These are phyloP conservation scores for Ispidina lecontei DNA, from an alignment of 2,797 vertebrate species.

Conservation along the genomic window DNA sequence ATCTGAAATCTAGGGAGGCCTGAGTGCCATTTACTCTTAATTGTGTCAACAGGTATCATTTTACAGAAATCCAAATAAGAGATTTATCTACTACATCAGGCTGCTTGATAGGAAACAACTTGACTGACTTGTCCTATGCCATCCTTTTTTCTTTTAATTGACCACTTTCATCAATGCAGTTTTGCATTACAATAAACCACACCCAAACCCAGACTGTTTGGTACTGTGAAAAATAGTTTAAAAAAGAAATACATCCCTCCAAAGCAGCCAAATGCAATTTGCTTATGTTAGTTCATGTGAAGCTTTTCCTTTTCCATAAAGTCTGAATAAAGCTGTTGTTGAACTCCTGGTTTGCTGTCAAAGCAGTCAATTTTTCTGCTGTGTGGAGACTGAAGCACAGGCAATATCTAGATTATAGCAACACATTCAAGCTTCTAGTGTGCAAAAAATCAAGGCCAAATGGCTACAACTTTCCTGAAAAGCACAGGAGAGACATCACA, in stretches of 20 bases:
- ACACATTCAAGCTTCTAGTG: not conserved
- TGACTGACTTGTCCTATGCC: not conserved
- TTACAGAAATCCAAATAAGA: not conserved
- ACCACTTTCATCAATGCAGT: not conserved
- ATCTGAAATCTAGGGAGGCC: not conserved
- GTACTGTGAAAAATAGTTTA: not conserved
- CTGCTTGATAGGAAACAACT: not conserved
- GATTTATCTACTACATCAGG: not conserved
- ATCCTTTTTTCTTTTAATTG: not conserved
- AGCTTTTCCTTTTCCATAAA: not conserved
- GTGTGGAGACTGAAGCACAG: not conserved
- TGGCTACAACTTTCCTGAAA: not conserved
- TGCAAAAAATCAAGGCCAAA: not conserved
- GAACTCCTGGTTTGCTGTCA: not conserved
- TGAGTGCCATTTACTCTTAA: not conserved
- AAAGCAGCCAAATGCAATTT: not conserved
- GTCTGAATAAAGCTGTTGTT: not conserved
- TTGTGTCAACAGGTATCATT: not conserved
- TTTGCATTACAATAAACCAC: constrained; percentile 1
- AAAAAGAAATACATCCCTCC: constrained; percentile 21
- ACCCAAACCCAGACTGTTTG: not conserved
- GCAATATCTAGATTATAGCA: not conserved
- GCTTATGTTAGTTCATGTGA: not conserved
- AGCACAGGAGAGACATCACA: not conserved
- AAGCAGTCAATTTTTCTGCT: not conserved